A percentile compares a stretch with the other conserved stretches of the same genome.
Evolutionary conservation across 2,113 vertebrate species (phyloP).

Genomic region (Amphiprion percula): DNA sequence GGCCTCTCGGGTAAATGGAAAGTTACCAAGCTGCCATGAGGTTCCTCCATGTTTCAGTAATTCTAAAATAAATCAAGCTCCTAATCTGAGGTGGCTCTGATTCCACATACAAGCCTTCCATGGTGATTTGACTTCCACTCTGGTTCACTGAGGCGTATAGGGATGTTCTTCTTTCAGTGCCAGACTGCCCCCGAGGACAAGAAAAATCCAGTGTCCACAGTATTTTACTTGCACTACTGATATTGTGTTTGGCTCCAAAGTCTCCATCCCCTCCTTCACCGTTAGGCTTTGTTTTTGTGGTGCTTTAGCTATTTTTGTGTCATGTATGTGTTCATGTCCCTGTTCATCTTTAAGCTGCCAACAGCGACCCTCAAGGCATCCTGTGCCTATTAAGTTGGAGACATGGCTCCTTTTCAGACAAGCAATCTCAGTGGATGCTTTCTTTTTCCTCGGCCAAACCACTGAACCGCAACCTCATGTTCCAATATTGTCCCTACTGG

Average conservation of each 20-base stretch:
- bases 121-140: constrained; percentile 12
- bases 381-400: constrained; percentile 34
- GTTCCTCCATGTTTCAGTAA: constrained; percentile 20
- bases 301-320: constrained; percentile 7
- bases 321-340: constrained; percentile 22
- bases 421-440: constrained; percentile 43
- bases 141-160: constrained; percentile 19
- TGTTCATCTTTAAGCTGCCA: constrained; percentile 30
- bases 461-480: constrained; percentile 39
- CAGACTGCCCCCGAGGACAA: constrained; percentile 36
- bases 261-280: constrained; percentile 22
- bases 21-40: constrained; percentile 37
- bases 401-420: constrained; percentile 53
- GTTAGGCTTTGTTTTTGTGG: constrained; percentile 27
- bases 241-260: constrained; percentile 21
- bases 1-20: constrained; percentile 48
- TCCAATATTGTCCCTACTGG: constrained; percentile 13
- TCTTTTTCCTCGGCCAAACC: constrained; percentile 20
- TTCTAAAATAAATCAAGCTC: constrained; percentile 38
- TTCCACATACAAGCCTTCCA: constrained; percentile 19
- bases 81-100: constrained; percentile 24
- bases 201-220: constrained; percentile 11
- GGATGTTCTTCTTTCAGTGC: constrained; percentile 55
- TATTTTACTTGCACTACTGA: constrained; percentile 19
- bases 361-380: constrained; percentile 30